These are phyloP conservation scores for Mystacides longicornis DNA, from an alignment of 2,888 invertebrate species.

Conservation along the genomic window DNA sequence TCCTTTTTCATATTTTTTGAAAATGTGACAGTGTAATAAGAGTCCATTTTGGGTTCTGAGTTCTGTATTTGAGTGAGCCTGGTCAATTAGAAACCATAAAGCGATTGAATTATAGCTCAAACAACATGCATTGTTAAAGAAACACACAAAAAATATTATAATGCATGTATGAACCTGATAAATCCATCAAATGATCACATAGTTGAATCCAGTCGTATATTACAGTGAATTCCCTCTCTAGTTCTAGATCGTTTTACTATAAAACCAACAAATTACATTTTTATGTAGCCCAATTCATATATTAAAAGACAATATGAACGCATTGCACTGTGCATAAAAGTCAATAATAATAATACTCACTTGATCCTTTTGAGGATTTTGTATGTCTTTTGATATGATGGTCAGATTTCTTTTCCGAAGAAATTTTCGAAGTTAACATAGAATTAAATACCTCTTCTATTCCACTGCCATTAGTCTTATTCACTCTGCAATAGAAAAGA, in stretches of 20 bases:
- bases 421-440: conserved; percentile 16
- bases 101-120: not conserved
- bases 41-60: no score
- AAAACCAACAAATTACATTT: conserved; percentile 17
- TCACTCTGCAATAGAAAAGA: not conserved
- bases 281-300: not conserved
- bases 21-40: no score
- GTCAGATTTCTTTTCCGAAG: conserved; percentile 14
- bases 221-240: conserved; percentile 21
- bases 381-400: conserved; percentile 13
- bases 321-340: not conserved
- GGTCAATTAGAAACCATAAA: no score
- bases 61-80: no score
- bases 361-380: conserved; percentile 20
- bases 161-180: conserved; percentile 13
- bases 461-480: conserved; percentile 9
- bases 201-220: conserved; percentile 13
- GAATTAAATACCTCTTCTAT: conserved; percentile 23
- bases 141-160: conserved; percentile 7
- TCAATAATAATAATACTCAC: conserved; percentile 17
- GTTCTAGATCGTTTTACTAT: conserved; percentile 24
- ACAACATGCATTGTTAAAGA: conserved; percentile 10
- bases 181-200: conserved; percentile 5
- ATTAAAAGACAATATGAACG: not conserved
- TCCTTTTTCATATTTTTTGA: no score